Evolutionary conservation across 2,113 vertebrate genomes (phyloP).

Genomic region (Osmerus mordax): DNA sequence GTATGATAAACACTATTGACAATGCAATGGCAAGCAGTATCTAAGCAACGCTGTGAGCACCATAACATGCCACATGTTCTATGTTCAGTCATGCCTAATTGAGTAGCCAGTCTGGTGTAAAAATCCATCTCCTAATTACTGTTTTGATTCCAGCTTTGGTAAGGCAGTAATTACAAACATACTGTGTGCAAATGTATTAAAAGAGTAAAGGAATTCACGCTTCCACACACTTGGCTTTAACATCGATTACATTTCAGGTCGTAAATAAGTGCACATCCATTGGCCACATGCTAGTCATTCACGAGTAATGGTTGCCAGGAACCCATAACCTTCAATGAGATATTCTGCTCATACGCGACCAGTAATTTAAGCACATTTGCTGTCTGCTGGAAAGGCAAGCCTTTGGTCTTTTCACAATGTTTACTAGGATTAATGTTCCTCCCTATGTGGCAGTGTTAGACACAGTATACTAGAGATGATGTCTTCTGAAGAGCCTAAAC

Average conservation of each 20-base stretch:
- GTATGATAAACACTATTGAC: constrained; percentile 1
- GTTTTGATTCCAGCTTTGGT: constrained; percentile 10
- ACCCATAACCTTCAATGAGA: too few relatives aligned
- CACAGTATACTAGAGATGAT: too few relatives aligned
- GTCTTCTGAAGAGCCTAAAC: too few relatives aligned
- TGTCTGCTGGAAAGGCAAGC: too few relatives aligned
- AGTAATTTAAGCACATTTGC: too few relatives aligned
- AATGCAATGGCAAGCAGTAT: constrained; percentile 1
- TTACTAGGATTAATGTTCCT: too few relatives aligned
- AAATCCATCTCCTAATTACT: background rate
- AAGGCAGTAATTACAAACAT: constrained; percentile 1
- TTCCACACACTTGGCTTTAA: background rate
- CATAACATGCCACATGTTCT: background rate
- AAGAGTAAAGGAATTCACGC: background rate
- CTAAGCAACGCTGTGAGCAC: constrained; percentile 4
- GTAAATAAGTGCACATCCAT: too few relatives aligned
- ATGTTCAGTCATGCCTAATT: background rate
- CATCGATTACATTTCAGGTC: background rate
- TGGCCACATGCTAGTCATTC: too few relatives aligned
- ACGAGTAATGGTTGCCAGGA: too few relatives aligned
- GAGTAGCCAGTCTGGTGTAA: background rate
- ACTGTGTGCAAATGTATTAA: background rate
- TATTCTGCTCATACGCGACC: too few relatives aligned
- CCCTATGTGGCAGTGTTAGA: too few relatives aligned
- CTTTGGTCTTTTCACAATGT: background rate